A percentile compares a stretch with the other conserved stretches of the same genome.
These are phyloP conservation scores for Dromaius novaehollandiae DNA, from an alignment of 2,113 vertebrate genomes.

Conservation along the genomic window DNA sequence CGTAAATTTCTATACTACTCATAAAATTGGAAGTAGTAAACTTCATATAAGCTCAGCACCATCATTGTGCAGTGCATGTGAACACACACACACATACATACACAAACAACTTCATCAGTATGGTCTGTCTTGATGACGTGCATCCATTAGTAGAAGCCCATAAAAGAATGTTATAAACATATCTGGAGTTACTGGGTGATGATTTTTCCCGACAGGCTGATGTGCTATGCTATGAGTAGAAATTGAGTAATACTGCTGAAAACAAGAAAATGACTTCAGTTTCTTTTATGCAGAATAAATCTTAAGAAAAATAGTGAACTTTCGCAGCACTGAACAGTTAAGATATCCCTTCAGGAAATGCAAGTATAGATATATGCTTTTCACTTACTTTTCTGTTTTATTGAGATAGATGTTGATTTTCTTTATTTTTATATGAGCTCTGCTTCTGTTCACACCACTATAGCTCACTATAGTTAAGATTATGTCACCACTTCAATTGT, in stretches of 20 bases:
- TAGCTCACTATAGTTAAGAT: not conserved
- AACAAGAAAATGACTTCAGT: constrained; percentile 38
- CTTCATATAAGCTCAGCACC: constrained; percentile 12
- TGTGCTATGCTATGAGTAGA: constrained; percentile 31
- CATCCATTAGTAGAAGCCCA: constrained; percentile 42
- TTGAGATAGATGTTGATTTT: not conserved
- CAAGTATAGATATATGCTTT: not conserved
- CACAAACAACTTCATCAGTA: constrained; percentile 39
- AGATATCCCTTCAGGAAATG: not conserved
- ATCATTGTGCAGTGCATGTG: not conserved
- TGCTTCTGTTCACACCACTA: not conserved
- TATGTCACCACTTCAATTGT: not conserved
- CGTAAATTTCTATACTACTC: constrained; percentile 60
- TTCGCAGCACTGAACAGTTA: not conserved
- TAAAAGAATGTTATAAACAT: constrained; percentile 62
- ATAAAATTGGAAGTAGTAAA: constrained; percentile 42
- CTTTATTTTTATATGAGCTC: not conserved
- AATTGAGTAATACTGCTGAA: constrained; percentile 50
- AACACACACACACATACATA: not conserved
- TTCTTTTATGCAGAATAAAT: constrained; percentile 24
- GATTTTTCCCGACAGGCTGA: constrained; percentile 66
- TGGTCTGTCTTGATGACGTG: constrained; percentile 44
- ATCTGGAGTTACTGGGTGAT: constrained; percentile 56
- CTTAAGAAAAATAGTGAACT: constrained; percentile 2
- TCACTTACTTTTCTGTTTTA: not conserved